Conservation (phyloP, 2,888 invertebrate species). For the Lydus trimaculatus region DNA sequence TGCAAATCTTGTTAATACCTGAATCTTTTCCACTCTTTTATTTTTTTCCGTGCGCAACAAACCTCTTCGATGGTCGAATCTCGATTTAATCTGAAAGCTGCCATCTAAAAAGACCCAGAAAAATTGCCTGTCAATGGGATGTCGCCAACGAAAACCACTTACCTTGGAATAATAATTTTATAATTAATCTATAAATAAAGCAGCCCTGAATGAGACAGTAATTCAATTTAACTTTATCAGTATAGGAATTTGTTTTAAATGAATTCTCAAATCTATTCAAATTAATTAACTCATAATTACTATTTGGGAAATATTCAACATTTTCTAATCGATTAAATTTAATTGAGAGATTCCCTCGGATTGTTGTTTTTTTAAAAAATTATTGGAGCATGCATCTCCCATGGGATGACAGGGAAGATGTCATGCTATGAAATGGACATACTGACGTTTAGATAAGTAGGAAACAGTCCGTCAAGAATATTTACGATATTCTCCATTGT, state of each 20-base stretch:
- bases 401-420: background rate
- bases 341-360: background rate
- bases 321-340: background rate
- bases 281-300: background rate
- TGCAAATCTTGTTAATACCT: background rate
- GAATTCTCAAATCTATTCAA: background rate
- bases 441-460: background rate
- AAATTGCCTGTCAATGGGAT: too few relatives aligned
- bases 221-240: background rate
- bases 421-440: background rate
- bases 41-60: background rate
- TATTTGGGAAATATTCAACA: background rate
- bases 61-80: background rate
- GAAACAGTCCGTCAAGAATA: background rate
- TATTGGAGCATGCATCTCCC: background rate
- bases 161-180: too few relatives aligned
- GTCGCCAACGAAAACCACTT: too few relatives aligned
- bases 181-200: too few relatives aligned
- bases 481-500: background rate
- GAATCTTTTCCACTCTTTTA: background rate
- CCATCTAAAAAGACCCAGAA: too few relatives aligned
- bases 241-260: background rate
- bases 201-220: background rate
- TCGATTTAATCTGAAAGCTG: background rate
- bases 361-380: background rate